phyloP scores from a whole-genome alignment of 2,888 invertebrate species.

The Cryptosula pallasiana region DNA sequence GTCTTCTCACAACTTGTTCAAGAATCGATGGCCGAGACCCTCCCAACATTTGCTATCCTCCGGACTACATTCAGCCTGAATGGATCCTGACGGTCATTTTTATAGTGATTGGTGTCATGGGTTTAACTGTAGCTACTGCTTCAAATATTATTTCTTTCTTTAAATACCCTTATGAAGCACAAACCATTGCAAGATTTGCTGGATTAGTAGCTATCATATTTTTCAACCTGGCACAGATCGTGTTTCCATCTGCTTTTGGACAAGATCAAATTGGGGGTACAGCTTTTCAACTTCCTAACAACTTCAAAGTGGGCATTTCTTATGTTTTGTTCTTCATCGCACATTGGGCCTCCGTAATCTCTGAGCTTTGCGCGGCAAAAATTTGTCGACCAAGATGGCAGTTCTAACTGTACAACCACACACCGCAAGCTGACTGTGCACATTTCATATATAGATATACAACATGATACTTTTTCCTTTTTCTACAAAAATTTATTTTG shows the following conservation, averaged over 20 bases:
- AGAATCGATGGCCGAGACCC: neutral
- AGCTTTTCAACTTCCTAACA: conserved; percentile 14
- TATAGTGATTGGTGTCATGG: conserved; percentile 19
- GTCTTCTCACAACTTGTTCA: conserved; percentile 13
- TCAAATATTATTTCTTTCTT: conserved; percentile 1
- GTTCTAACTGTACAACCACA: neutral
- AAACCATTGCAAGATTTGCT: conserved; percentile 19
- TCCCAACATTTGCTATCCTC: neutral
- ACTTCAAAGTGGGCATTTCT: conserved; percentile 6
- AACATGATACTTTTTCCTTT: no score
- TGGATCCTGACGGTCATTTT: conserved; percentile 23
- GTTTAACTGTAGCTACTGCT: conserved; percentile 19
- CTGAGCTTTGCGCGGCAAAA: conserved; percentile 24
- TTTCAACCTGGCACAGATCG: conserved; percentile 24
- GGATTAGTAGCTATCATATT: conserved; percentile 23
- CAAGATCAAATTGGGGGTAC: conserved; percentile 24
- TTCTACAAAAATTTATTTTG: no score
- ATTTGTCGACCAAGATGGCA: conserved; percentile 24
- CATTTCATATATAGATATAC: no score
- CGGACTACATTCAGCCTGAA: conserved; percentile 19
- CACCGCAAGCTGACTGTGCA: no score
- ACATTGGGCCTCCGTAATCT: conserved; percentile 15
- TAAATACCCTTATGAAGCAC: conserved; percentile 20
- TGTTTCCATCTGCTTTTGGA: conserved; percentile 23
- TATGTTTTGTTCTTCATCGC: conserved; percentile 20